Evolutionary conservation across 2,113 vertebrate species (phyloP).

Genomic region (Leptosomus discolor): DNA sequence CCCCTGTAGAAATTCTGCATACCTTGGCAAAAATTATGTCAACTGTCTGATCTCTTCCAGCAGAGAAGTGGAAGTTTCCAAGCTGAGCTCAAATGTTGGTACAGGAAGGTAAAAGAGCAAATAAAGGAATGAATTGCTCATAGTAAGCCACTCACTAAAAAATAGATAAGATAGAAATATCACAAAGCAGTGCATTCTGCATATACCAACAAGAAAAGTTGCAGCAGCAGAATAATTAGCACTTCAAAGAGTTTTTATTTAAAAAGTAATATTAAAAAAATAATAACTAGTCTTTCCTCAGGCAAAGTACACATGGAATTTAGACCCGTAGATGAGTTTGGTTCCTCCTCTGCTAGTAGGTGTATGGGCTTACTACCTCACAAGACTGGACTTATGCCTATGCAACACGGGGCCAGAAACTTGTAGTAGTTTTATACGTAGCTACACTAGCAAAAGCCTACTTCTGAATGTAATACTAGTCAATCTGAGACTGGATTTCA

Average conservation of each 20-base stretch:
- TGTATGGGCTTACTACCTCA: not conserved
- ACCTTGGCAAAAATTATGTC: conserved; percentile 34
- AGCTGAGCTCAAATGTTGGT: conserved; percentile 12
- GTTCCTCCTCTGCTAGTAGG: not conserved
- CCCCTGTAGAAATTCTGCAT: not conserved
- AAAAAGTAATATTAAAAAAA: not conserved
- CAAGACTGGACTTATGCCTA: not conserved
- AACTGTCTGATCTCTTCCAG: conserved; percentile 20
- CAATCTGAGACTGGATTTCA: not conserved
- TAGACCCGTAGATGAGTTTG: not conserved
- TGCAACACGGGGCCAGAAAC: not conserved
- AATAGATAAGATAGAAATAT: conserved; percentile 14
- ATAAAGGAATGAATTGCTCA: not conserved
- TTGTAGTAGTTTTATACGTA: not conserved
- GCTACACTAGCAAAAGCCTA: not conserved
- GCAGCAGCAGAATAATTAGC: not conserved
- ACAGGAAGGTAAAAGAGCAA: conserved; percentile 33
- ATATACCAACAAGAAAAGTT: not conserved
- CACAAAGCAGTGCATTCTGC: not conserved
- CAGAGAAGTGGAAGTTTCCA: conserved; percentile 63
- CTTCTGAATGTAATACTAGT: not conserved
- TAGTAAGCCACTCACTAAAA: conserved; percentile 2
- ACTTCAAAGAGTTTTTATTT: conserved; percentile 14
- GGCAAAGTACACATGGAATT: not conserved
- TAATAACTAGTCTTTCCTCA: not conserved